A percentile compares a stretch with the other conserved stretches of the same genome.
These are phyloP conservation scores for Calycopis cecrops DNA, from an alignment of 1,140 invertebrate species.

Conservation along the genomic window DNA sequence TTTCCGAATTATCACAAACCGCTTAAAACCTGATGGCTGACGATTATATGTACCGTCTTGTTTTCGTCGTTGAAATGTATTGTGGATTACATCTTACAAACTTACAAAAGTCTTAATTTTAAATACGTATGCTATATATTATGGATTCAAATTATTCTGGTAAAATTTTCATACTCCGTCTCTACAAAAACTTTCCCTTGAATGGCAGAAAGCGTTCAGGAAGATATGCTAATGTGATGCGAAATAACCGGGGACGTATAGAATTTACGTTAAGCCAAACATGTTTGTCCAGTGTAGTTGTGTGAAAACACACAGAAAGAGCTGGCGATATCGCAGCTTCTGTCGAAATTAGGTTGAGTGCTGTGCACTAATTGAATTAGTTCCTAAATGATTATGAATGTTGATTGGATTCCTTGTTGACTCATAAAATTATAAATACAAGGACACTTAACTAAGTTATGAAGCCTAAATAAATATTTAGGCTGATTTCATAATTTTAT, in stretches of 20 bases:
- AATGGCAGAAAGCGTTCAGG: constrained; percentile 10
- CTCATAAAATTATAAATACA: not conserved
- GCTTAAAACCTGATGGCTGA: no score
- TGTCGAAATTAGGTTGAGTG: constrained; percentile 21
- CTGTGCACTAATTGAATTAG: constrained; percentile 23
- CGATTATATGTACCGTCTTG: no score
- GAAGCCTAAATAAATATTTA: no score
- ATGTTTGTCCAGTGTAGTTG: constrained; percentile 17
- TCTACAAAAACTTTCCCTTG: constrained; percentile 8
- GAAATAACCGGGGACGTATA: constrained; percentile 24
- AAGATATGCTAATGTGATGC: constrained; percentile 22
- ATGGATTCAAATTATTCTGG: constrained; percentile 1
- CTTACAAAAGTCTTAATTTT: no score
- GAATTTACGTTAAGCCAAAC: constrained; percentile 23
- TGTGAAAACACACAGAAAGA: not conserved
- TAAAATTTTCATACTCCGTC: not conserved
- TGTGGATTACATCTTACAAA: no score
- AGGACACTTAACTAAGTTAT: not conserved
- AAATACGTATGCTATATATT: not conserved
- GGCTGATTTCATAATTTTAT: not conserved
- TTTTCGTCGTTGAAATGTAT: no score
- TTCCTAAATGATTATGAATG: constrained; percentile 18
- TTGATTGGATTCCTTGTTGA: constrained; percentile 1
- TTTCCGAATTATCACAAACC: no score
- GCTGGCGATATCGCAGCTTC: constrained; percentile 22